Evolutionary conservation across 2,888 invertebrate species (phyloP).

Genomic region (Adelognathus sp.): DNA sequence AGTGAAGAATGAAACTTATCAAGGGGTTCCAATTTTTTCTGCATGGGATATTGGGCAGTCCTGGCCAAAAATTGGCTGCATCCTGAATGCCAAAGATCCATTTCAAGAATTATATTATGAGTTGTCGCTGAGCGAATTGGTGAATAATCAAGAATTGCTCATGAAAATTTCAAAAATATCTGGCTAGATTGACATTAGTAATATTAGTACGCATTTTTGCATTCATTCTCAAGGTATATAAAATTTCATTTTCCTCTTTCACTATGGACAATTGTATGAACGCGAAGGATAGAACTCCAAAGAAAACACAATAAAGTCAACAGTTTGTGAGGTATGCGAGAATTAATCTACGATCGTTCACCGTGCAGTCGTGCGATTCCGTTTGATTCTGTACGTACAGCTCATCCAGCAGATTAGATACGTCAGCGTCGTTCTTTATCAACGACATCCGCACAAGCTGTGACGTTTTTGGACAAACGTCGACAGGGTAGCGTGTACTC

Average conservation of each 20-base stretch:
- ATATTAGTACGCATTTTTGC: neutral
- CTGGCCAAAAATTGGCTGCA: too few species aligned
- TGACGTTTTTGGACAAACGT: conserved; percentile 16
- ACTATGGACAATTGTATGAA: neutral
- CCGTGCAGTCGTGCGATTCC: neutral
- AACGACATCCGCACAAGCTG: conserved; percentile 10
- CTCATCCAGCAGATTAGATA: conserved; percentile 35
- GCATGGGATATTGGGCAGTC: too few species aligned
- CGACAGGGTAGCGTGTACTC: neutral
- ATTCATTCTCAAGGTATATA: neutral
- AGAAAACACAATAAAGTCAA: neutral
- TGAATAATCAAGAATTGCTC: too few species aligned
- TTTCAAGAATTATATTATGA: too few species aligned
- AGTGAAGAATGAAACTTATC: too few species aligned
- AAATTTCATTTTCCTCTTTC: neutral
- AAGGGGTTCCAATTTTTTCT: too few species aligned
- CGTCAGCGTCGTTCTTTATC: conserved; percentile 31
- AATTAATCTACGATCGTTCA: neutral
- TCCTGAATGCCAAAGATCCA: too few species aligned
- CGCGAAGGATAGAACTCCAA: neutral
- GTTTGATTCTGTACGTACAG: neutral
- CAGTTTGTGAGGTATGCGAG: conserved; percentile 1
- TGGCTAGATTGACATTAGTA: too few species aligned
- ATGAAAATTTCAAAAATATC: too few species aligned
- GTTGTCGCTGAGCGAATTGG: too few species aligned